Evolutionary conservation across 2,888 invertebrate genomes (phyloP).

Genomic region (Conus canariensis): DNA sequence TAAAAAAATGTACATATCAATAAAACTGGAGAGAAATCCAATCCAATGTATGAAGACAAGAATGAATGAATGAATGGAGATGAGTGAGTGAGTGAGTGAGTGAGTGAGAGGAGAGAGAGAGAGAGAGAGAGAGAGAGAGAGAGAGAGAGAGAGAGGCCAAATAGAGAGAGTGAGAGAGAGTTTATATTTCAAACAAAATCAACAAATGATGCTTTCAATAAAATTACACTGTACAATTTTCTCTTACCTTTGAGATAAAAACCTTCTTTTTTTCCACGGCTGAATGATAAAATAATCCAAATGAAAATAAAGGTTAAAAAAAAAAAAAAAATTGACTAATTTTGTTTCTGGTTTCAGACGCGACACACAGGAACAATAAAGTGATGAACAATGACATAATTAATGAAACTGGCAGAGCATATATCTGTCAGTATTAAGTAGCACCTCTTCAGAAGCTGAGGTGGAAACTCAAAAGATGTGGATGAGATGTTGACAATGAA

Average conservation of each 20-base stretch:
- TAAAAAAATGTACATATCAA: not conserved
- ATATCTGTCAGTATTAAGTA: not conserved
- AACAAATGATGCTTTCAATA: no score
- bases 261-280: no score
- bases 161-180: no score
- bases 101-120: not conserved
- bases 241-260: no score
- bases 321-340: no score
- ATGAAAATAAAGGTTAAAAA: no score
- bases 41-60: not conserved
- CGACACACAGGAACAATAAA: not conserved
- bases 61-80: not conserved
- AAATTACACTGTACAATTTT: no score
- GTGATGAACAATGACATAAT: not conserved
- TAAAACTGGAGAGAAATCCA: not conserved
- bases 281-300: no score
- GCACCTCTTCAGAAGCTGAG: not conserved
- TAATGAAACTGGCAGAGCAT: not conserved
- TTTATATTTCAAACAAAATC: no score
- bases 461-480: no score
- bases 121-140: not conserved
- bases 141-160: not conserved
- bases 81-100: not conserved
- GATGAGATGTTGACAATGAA: no score
- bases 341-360: not conserved